phyloP scores from a whole-genome alignment of 2,888 invertebrate genomes.

The Blera fallax region DNA sequence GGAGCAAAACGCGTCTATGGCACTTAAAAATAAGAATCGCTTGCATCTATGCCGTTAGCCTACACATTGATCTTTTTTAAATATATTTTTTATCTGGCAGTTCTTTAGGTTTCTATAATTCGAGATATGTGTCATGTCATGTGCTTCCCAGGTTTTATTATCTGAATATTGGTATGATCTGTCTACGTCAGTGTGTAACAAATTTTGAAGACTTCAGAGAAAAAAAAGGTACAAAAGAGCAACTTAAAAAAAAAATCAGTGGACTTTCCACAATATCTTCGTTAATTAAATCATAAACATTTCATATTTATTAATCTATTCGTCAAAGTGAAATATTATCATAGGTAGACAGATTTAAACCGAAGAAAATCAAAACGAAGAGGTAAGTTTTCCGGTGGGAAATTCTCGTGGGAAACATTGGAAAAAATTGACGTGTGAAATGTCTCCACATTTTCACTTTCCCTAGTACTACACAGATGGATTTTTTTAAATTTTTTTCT shows the following conservation, averaged over 20 bases:
- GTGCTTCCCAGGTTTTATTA: background rate
- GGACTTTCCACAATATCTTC: background rate
- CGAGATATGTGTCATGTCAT: constrained; percentile 7
- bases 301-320: background rate
- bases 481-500: background rate
- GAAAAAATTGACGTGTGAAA: constrained; percentile 39
- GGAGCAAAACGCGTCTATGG: too few relatives aligned
- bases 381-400: constrained; percentile 38
- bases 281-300: background rate
- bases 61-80: too few relatives aligned
- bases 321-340: background rate
- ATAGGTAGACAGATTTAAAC: background rate
- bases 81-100: background rate
- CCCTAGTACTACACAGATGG: background rate
- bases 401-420: too few relatives aligned
- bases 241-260: background rate
- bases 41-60: too few relatives aligned
- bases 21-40: too few relatives aligned
- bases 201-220: background rate
- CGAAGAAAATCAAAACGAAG: background rate
- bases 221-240: background rate
- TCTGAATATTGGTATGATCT: background rate
- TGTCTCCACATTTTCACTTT: constrained; percentile 32
- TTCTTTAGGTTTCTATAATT: background rate
- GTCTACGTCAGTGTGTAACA: constrained; percentile 16